Conservation (phyloP, 1,140 invertebrate species). For the Drosophila bocki region DNA sequence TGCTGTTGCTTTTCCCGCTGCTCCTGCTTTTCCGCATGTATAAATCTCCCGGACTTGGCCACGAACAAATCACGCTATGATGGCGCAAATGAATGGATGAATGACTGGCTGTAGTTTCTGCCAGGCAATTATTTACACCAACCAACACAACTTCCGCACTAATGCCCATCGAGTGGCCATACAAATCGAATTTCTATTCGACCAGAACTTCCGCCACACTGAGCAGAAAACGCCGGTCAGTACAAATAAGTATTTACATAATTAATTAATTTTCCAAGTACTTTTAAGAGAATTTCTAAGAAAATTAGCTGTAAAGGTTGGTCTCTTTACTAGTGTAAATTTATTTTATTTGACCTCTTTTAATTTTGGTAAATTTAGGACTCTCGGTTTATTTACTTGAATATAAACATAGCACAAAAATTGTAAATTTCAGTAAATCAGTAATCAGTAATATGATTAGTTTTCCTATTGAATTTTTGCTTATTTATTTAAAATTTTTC, state of each 20-base stretch:
- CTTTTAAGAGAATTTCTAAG: background rate
- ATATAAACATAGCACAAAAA: too few species aligned
- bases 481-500: background rate
- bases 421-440: too few species aligned
- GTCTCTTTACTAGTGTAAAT: too few species aligned
- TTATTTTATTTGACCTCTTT: too few species aligned
- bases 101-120: conserved; percentile 41
- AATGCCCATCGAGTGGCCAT: conserved; percentile 22
- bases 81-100: conserved; percentile 62
- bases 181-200: conserved; percentile 25
- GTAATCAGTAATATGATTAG: too few species aligned
- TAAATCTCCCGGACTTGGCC: conserved; percentile 48
- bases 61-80: conserved; percentile 64
- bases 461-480: background rate
- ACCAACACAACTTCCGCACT: conserved; percentile 18
- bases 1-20: conserved; percentile 3
- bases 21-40: conserved; percentile 19
- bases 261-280: background rate
- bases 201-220: conserved; percentile 16
- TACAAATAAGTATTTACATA: background rate
- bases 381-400: too few species aligned
- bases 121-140: conserved; percentile 51
- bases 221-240: background rate
- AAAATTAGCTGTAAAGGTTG: background rate
- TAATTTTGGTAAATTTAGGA: too few species aligned